Conservation (phyloP, 2,888 invertebrate species). For the Pollenia angustigena region DNA sequence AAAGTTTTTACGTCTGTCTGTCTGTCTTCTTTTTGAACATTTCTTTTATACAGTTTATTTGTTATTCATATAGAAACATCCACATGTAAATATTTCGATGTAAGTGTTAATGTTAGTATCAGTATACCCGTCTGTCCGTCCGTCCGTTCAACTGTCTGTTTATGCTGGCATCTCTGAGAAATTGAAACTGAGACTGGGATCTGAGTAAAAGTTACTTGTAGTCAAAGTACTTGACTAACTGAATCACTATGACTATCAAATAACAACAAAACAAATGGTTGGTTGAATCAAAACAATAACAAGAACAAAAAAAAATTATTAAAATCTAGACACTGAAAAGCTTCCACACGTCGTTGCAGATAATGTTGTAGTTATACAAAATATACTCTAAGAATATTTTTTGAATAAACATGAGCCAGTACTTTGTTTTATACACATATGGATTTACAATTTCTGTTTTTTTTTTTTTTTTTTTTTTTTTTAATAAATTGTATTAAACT, state of each 20-base stretch:
- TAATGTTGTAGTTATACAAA: slow-evolving; percentile 24
- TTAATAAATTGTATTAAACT: slow-evolving; percentile 5
- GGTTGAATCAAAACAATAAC: slow-evolving; percentile 3
- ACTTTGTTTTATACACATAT: neutral
- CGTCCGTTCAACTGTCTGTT: slow-evolving; percentile 48
- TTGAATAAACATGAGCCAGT: slow-evolving; percentile 1
- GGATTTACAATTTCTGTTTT: neutral
- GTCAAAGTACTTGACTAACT: slow-evolving; percentile 71
- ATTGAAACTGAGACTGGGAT: slow-evolving; percentile 45
- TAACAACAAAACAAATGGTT: slow-evolving; percentile 50
- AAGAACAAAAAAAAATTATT: slow-evolving; percentile 38
- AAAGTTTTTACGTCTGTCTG: slow-evolving; percentile 56
- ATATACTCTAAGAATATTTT: slow-evolving; percentile 17
- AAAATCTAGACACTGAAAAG: slow-evolving; percentile 62
- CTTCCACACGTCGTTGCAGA: slow-evolving; percentile 31
- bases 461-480: neutral
- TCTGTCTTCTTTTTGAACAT: slow-evolving; percentile 49
- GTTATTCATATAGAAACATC: slow-evolving; percentile 14
- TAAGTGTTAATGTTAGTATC: slow-evolving; percentile 4
- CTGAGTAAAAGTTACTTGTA: slow-evolving; percentile 51
- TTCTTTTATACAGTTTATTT: slow-evolving; percentile 50
- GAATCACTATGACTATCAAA: slow-evolving; percentile 69
- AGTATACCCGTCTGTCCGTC: slow-evolving; percentile 3
- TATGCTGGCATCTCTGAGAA: slow-evolving; percentile 55
- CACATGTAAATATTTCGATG: slow-evolving; percentile 17